These are phyloP conservation scores for Strigamia maritima DNA, from an alignment of 2,888 invertebrate species.

Conservation along the genomic window DNA sequence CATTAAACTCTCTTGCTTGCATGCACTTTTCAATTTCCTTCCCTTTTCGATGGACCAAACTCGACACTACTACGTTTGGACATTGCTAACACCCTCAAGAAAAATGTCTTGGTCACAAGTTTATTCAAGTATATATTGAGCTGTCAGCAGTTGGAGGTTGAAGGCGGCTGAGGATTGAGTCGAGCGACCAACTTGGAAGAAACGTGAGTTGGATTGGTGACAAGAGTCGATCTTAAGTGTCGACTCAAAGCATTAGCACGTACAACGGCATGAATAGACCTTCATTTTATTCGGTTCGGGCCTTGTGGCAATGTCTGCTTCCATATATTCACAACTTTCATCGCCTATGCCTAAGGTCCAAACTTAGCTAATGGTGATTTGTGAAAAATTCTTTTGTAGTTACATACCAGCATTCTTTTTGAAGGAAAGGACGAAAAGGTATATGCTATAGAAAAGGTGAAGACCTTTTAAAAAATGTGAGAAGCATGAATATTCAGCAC, in stretches of 20 bases:
- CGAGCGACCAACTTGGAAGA: neutral
- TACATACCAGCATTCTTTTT: neutral
- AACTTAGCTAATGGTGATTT: slow-evolving; percentile 15
- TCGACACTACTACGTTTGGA: neutral
- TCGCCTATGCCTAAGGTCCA: neutral
- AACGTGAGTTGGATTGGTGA: slow-evolving; percentile 29
- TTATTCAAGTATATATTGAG: slow-evolving; percentile 29
- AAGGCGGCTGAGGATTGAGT: slow-evolving; percentile 7
- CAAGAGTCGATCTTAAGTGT: slow-evolving; percentile 27
- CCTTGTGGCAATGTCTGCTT: neutral
- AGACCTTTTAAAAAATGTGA: neutral
- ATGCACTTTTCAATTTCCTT: slow-evolving; percentile 13
- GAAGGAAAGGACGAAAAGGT: neutral
- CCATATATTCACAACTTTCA: slow-evolving; percentile 8
- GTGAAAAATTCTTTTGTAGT: neutral
- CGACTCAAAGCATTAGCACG: slow-evolving; percentile 26
- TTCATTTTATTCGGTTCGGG: slow-evolving; percentile 17
- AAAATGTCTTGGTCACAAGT: slow-evolving; percentile 13
- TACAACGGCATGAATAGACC: slow-evolving; percentile 23
- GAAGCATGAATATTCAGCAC: neutral
- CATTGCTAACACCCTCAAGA: slow-evolving; percentile 6
- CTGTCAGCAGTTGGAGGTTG: slow-evolving; percentile 24
- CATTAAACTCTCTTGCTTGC: neutral
- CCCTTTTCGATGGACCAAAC: neutral
- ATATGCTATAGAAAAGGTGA: neutral